Base-by-base conservation (phyloP, 2,888 invertebrate genomes). In the Tuta absoluta region DNA sequence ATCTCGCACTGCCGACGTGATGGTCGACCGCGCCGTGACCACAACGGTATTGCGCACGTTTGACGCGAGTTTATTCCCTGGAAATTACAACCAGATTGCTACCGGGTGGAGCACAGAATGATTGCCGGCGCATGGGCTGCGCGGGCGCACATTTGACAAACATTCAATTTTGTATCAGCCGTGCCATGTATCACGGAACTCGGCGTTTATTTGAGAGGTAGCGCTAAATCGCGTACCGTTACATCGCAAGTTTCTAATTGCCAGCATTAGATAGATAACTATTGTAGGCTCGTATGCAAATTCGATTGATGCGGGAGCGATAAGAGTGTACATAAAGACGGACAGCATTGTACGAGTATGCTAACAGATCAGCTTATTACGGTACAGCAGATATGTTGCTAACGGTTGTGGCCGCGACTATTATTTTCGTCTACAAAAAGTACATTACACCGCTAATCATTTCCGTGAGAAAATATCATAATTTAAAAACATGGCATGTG, bases 261-360 rank as follows among this genome's bases (percentile, higher is more conserved):
- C 85, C 75, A 75, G 73, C 73, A 71, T 45, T 74, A 86, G 82
- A 88, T 89, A 82, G 83, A 84, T 77, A 81, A 77, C 82, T 85
- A 89, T 87, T 87, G 89, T 86, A 82, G 76, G 80, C 78, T 80
- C 79, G 76, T 79, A 88, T 89, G 89, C 84, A 87, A 89, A 89
- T 87, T 75, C 77, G 74, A 84, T 84, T 76, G 80, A 82, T 81
- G 80, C 76, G 73, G 73, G 75, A 74, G 71, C 75, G 81, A 85
- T 83, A 83, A 77, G 72, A 72, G 75, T 71, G 74, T 71, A 74
- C 74, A 72, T 71, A 78, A 71, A 73, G 71, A 71, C 68, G 69
- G 66, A 71, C 71, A 70, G 69, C 62, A 68, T 70, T 68, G 66
- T 63, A 66, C 68, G 68, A 41, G 58, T 49, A 7, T 58, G 66